Evolutionary conservation across 2,113 vertebrate genomes (phyloP).

Genomic region (Melanerpes formicivorus): DNA sequence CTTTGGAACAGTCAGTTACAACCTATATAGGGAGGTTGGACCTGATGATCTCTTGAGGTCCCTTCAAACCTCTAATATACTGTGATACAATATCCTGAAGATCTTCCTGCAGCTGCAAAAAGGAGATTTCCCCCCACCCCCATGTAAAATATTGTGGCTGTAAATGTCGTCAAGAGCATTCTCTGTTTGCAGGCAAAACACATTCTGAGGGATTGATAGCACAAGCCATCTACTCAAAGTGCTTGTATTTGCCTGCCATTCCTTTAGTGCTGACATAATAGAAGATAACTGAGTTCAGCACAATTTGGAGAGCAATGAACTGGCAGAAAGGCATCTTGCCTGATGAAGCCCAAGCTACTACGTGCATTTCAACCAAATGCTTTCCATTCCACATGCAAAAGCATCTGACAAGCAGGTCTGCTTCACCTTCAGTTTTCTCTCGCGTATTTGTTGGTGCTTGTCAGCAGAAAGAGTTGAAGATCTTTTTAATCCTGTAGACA

Average conservation of each 20-base stretch:
- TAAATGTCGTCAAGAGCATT: not conserved
- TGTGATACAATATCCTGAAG: not conserved
- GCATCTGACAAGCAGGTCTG: not conserved
- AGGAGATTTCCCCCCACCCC: not conserved
- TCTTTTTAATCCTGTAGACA: not conserved
- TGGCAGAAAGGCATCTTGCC: not conserved
- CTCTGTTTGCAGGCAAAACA: not conserved
- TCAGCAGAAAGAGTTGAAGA: conserved; percentile 6
- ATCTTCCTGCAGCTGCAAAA: not conserved
- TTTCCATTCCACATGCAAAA: not conserved
- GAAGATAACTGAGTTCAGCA: not conserved
- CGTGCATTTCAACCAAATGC: not conserved
- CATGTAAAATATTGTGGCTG: not conserved
- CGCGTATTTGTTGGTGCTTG: not conserved
- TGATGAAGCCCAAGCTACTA: not conserved
- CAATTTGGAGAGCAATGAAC: not conserved
- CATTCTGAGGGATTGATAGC: not conserved
- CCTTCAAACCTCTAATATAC: too few species aligned
- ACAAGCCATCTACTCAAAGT: not conserved
- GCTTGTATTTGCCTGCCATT: not conserved
- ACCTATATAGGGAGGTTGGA: not conserved
- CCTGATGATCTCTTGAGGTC: too few species aligned
- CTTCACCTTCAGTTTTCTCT: not conserved
- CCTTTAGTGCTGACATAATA: not conserved
- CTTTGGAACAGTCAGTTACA: not conserved